Percentiles rank a stretch among this genome's conserved stretches.
Evolutionary conservation across 2,113 vertebrate species (phyloP).

Genomic region (Reinhardtius hippoglossoides): DNA sequence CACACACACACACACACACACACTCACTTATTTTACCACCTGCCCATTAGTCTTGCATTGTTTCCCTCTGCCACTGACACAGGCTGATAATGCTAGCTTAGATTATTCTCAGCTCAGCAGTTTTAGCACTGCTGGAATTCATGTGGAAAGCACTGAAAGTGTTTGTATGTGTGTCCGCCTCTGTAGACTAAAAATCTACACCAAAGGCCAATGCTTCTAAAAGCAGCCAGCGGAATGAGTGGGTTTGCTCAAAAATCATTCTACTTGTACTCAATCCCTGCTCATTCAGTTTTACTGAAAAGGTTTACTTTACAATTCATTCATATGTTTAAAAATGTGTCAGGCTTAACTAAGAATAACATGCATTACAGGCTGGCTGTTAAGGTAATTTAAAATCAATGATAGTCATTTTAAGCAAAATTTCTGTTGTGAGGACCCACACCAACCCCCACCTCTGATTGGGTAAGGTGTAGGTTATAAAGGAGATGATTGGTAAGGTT

Average conservation of each 20-base stretch:
- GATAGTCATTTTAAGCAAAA: not conserved
- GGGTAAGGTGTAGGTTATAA: too few species aligned
- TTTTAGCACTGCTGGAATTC: slow-evolving; percentile 62
- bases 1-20: slow-evolving; percentile 37
- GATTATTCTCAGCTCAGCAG: slow-evolving; percentile 69
- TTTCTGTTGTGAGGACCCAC: not conserved
- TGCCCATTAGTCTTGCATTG: slow-evolving; percentile 77
- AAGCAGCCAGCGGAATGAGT: slow-evolving; percentile 2
- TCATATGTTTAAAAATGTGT: not conserved
- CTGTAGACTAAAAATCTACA: slow-evolving; percentile 32
- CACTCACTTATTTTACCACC: slow-evolving; percentile 44
- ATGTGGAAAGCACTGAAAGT: slow-evolving; percentile 38
- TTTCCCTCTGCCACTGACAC: slow-evolving; percentile 64
- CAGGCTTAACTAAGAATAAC: not conserved
- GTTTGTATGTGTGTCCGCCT: slow-evolving; percentile 33
- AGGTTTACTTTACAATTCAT: not conserved
- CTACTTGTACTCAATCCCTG: slow-evolving; percentile 29
- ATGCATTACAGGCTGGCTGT: not conserved
- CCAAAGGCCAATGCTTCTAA: slow-evolving; percentile 1
- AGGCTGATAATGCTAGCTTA: slow-evolving; percentile 66
- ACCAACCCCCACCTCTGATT: not conserved
- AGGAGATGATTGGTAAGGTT: too few species aligned
- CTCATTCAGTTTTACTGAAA: slow-evolving; percentile 3
- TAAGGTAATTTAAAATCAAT: not conserved
- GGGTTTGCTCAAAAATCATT: not conserved